phyloP scores from a whole-genome alignment of 2,113 vertebrate species.

The Colinus virginianus region DNA sequence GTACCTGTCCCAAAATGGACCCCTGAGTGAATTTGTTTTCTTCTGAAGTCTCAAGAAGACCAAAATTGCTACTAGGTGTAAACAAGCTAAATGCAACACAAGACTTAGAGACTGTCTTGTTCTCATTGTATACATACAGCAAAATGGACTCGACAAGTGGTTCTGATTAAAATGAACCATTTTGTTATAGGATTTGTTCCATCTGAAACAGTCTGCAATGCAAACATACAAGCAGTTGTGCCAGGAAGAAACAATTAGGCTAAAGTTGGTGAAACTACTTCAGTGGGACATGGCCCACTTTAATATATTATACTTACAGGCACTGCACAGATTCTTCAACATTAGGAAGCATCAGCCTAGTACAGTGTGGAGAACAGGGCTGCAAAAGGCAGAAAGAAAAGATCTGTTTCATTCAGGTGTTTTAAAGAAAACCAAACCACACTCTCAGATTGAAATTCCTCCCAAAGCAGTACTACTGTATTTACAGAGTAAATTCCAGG shows the following conservation, averaged over 20 bases:
- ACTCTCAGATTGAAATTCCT: not conserved
- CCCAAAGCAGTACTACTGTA: not conserved
- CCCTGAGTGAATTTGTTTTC: too few relatives aligned
- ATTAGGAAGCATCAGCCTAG: not conserved
- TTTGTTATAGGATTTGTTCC: not conserved
- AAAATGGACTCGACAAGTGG: not conserved
- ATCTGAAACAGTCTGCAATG: not conserved
- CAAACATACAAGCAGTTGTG: not conserved
- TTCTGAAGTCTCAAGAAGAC: not conserved
- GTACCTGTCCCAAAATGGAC: too few relatives aligned
- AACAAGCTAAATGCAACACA: not conserved
- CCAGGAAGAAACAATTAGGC: not conserved
- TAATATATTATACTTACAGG: not conserved
- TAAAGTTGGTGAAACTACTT: not conserved
- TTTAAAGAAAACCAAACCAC: not conserved
- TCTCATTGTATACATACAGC: not conserved
- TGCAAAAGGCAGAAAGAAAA: not conserved
- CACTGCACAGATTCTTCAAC: not conserved
- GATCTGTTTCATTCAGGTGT: not conserved
- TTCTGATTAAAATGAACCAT: not conserved
- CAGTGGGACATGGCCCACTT: not conserved
- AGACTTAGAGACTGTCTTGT: not conserved
- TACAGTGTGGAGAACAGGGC: not conserved
- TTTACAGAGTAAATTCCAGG: not conserved
- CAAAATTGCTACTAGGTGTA: not conserved